phyloP scores from a whole-genome alignment of 2,888 invertebrate genomes.

The Nomada hirtipes region DNA sequence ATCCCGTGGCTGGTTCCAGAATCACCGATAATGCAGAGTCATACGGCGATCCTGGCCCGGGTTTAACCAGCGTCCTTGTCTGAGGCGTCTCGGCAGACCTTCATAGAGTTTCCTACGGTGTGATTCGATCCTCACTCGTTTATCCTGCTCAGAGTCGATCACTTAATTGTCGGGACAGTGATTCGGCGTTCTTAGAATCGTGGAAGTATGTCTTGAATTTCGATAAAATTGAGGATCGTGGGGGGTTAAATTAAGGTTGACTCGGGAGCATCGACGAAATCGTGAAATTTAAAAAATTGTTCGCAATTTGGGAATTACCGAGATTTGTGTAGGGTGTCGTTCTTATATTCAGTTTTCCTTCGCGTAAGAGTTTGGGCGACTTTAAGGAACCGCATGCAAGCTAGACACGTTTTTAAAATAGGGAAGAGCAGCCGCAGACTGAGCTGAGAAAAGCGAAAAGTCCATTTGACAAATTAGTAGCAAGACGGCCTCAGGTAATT shows the following conservation, averaged over 20 bases:
- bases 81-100: constrained; percentile 68
- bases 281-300: no score
- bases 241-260: no score
- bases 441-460: constrained; percentile 36
- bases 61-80: constrained; percentile 75
- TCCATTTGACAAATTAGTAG: constrained; percentile 55
- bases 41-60: constrained; percentile 68
- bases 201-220: no score
- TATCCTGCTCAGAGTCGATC: not conserved
- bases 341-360: no score
- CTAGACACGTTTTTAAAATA: not conserved
- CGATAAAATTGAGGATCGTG: no score
- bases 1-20: constrained; percentile 82
- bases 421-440: not conserved
- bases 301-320: no score
- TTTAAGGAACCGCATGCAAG: not conserved
- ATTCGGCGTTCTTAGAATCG: not conserved
- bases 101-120: not conserved
- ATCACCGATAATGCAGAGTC: constrained; percentile 80
- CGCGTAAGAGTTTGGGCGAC: not conserved
- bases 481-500: constrained; percentile 50
- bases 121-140: not conserved
- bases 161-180: not conserved
- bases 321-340: no score
- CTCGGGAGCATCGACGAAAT: no score